A percentile compares a stretch with the other conserved stretches of the same genome.
Evolutionary conservation across 2,113 vertebrate species (phyloP).

Genomic region (Candoia aspera): DNA sequence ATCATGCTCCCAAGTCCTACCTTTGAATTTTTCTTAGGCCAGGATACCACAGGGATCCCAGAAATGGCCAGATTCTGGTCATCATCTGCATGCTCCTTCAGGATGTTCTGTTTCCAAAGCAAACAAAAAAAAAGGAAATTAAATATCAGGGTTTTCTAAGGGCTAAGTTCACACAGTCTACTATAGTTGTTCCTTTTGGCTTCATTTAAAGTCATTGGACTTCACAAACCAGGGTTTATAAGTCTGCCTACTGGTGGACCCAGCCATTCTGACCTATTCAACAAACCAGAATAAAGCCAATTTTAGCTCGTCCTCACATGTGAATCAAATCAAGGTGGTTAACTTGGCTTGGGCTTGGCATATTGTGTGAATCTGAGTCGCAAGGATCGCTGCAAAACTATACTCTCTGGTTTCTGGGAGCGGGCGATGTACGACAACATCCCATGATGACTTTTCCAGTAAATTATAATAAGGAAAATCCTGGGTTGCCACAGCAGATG

Average conservation of each 20-base stretch:
- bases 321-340: background rate
- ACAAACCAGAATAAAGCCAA: background rate
- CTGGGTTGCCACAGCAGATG: too few species aligned
- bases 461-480: too few species aligned
- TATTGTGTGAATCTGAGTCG: background rate
- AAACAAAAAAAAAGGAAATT: slow-evolving; percentile 41
- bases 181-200: background rate
- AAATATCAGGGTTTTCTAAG: background rate
- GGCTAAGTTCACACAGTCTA: background rate
- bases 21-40: slow-evolving; percentile 91
- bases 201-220: background rate
- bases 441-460: background rate
- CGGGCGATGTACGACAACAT: background rate
- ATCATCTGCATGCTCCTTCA: slow-evolving; percentile 93
- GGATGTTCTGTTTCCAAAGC: slow-evolving; percentile 79
- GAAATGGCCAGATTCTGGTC: slow-evolving; percentile 89
- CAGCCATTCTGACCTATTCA: background rate
- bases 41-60: slow-evolving; percentile 89
- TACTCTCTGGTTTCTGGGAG: background rate
- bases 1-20: slow-evolving; percentile 68
- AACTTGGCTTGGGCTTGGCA: background rate
- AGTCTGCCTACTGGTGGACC: background rate
- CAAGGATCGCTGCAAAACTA: background rate
- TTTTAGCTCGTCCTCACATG: background rate
- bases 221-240: background rate